Evolutionary conservation across 2,113 vertebrate species (phyloP).

Genomic region (Sporophila hypoxantha): DNA sequence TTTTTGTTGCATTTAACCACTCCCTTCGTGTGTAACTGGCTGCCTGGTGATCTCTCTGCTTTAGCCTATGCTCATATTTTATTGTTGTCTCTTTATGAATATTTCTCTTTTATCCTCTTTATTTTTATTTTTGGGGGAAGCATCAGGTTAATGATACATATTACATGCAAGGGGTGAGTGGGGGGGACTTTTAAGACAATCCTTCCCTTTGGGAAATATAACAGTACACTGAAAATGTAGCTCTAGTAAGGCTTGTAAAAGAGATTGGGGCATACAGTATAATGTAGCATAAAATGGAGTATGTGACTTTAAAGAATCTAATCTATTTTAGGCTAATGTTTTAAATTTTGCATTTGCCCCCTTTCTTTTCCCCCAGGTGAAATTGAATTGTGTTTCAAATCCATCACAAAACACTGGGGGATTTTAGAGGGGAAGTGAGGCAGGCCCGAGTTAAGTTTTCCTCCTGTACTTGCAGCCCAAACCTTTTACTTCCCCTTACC

Average conservation of each 20-base stretch:
- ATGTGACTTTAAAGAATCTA: slow-evolving; percentile 44
- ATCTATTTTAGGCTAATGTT: slow-evolving; percentile 50
- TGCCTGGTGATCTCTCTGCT: neutral
- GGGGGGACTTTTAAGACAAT: neutral
- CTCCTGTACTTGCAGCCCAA: neutral
- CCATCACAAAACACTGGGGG: neutral
- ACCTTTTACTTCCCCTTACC: neutral
- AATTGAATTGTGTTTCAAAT: slow-evolving; percentile 25
- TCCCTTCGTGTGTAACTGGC: neutral
- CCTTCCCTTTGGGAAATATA: slow-evolving; percentile 44
- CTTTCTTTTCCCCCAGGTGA: slow-evolving; percentile 11
- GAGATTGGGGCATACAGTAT: slow-evolving; percentile 60
- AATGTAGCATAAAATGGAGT: slow-evolving; percentile 60
- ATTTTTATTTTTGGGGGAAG: neutral
- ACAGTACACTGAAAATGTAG: neutral
- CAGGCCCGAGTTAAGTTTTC: slow-evolving; percentile 9
- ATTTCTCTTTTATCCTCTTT: neutral
- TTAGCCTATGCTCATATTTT: neutral
- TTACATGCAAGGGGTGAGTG: neutral
- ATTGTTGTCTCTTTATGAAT: neutral
- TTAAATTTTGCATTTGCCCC: slow-evolving; percentile 31
- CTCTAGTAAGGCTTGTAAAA: slow-evolving; percentile 42
- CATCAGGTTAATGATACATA: neutral
- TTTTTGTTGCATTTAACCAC: neutral
- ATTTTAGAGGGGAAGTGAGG: slow-evolving; percentile 21